These are phyloP conservation scores for Sarcophaga variegata DNA, from an alignment of 2,888 invertebrate genomes.

Conservation along the genomic window DNA sequence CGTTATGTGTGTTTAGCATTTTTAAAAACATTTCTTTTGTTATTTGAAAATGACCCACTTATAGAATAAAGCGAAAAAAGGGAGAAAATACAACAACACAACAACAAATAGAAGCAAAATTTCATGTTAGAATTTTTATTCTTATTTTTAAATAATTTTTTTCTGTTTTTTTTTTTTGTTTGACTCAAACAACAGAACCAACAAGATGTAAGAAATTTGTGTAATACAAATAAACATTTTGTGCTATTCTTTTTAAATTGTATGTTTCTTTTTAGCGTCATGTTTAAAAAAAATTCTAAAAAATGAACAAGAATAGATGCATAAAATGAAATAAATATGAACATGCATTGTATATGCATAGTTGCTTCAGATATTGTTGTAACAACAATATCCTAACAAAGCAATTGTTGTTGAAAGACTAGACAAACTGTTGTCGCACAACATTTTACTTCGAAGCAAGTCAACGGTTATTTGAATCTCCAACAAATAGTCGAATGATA, in stretches of 20 bases:
- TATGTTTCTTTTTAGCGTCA: neutral
- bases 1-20: neutral
- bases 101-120: neutral
- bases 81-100: neutral
- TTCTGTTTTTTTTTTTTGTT: neutral
- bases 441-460: neutral
- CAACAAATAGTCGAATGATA: too few species aligned
- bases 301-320: neutral
- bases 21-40: constrained; percentile 26
- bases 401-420: too few species aligned
- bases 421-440: neutral
- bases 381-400: too few species aligned
- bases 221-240: constrained; percentile 40
- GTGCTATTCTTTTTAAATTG: neutral
- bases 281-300: constrained; percentile 5
- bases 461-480: too few species aligned
- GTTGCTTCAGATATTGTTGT: too few species aligned
- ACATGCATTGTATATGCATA: too few species aligned
- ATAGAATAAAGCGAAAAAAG: constrained; percentile 3
- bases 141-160: neutral
- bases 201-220: constrained; percentile 45
- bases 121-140: neutral
- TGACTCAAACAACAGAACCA: neutral
- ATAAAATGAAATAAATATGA: too few species aligned
- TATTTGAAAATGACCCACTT: constrained; percentile 47